These are phyloP conservation scores for Hylomyscus alleni DNA, from an alignment of 2,797 vertebrate genomes.

Conservation along the genomic window DNA sequence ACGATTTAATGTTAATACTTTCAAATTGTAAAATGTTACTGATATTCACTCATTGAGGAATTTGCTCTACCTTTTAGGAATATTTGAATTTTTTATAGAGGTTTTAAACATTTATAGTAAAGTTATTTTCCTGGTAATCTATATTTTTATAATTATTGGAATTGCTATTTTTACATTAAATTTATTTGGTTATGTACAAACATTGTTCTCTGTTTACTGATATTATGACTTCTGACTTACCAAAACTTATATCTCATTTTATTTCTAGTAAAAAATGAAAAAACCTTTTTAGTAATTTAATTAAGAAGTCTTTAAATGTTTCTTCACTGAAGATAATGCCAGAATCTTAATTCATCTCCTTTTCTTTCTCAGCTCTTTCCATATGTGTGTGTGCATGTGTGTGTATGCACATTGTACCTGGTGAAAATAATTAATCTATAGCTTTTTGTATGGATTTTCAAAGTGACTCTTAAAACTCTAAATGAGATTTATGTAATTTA, in stretches of 20 bases:
- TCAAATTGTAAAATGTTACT: neutral
- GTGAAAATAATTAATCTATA: neutral
- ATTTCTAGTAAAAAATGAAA: neutral
- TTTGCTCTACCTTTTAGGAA: neutral
- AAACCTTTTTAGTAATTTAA: slow-evolving; percentile 10
- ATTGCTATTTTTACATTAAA: neutral
- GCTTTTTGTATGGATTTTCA: neutral
- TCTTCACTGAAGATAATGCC: neutral
- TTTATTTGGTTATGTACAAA: neutral
- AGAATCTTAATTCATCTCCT: too few species aligned
- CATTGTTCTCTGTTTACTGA: neutral
- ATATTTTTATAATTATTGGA: neutral
- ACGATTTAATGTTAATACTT: neutral
- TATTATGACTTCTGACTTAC: neutral
- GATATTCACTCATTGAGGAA: neutral
- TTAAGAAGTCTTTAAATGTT: slow-evolving; percentile 4
- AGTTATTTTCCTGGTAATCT: neutral
- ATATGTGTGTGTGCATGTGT: neutral
- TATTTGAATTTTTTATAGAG: neutral
- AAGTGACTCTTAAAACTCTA: neutral
- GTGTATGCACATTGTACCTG: neutral
- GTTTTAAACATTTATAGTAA: slow-evolving; percentile 22
- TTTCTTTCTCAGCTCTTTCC: neutral
- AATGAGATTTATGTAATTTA: neutral
- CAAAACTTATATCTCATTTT: slow-evolving; percentile 20